phyloP scores from a whole-genome alignment of 2,797 vertebrate genomes.

The Mus spretus region DNA sequence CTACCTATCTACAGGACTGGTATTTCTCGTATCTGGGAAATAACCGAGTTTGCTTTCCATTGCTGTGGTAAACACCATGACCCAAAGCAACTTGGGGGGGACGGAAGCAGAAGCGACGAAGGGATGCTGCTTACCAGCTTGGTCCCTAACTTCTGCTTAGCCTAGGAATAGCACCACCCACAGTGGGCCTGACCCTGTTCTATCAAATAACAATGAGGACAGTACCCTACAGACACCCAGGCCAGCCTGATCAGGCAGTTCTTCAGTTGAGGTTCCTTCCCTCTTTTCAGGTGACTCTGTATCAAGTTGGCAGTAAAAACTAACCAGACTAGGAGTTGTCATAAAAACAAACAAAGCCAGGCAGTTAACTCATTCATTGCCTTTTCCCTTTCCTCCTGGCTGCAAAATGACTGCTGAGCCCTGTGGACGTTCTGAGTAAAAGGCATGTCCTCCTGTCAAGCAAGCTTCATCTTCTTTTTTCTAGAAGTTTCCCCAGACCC shows the following conservation, averaged over 20 bases:
- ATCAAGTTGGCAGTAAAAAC: background rate
- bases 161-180: background rate
- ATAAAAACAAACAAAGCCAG: background rate
- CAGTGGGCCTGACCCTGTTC: background rate
- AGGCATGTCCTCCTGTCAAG: background rate
- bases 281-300: background rate
- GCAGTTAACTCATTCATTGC: background rate
- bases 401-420: background rate
- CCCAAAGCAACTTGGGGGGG: background rate
- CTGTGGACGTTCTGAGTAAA: background rate
- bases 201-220: background rate
- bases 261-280: no score
- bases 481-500: background rate
- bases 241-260: no score
- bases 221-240: background rate
- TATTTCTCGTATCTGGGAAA: background rate
- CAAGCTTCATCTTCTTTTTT: background rate
- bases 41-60: background rate
- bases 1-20: background rate
- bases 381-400: background rate
- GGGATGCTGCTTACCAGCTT: background rate
- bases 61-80: background rate
- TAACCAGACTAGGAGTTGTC: background rate
- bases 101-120: background rate
- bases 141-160: background rate